A percentile compares a stretch with the other conserved stretches of the same genome.
Conservation (phyloP, 2,888 invertebrate species). For the Pristionchus fissidentatus region DNA sequence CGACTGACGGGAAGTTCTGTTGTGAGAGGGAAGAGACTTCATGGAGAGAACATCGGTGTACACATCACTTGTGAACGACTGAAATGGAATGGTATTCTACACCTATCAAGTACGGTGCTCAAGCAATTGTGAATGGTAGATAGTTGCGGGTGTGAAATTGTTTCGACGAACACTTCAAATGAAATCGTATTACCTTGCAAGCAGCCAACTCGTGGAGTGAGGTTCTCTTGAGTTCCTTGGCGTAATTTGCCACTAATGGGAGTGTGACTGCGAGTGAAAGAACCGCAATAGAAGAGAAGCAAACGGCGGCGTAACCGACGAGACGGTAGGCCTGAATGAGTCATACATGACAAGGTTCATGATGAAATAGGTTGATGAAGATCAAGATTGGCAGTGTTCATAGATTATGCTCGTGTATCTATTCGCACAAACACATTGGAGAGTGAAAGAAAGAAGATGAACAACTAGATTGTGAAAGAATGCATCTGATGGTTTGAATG, state of each 20-base stretch:
- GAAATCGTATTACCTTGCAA: background rate
- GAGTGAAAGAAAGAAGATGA: too few relatives aligned
- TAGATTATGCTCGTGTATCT: too few relatives aligned
- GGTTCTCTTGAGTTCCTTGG: background rate
- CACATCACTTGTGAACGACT: background rate
- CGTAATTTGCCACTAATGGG: constrained; percentile 16
- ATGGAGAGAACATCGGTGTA: background rate
- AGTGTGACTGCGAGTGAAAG: constrained; percentile 25
- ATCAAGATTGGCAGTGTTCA: too few relatives aligned
- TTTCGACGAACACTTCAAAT: background rate
- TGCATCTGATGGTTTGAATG: too few relatives aligned
- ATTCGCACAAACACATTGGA: too few relatives aligned
- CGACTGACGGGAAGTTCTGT: background rate
- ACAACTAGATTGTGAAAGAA: too few relatives aligned
- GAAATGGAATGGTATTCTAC: background rate
- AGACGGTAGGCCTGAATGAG: constrained; percentile 6
- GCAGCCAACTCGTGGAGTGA: constrained; percentile 27
- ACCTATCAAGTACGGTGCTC: background rate
- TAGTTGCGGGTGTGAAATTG: background rate
- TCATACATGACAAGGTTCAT: too few relatives aligned
- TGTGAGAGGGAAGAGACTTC: constrained; percentile 1
- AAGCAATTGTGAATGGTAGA: background rate
- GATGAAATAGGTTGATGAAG: background rate
- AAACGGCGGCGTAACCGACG: constrained; percentile 4
- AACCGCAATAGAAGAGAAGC: constrained; percentile 11